Base-by-base conservation (phyloP, 2,113 vertebrate species). In the Crocuta crocuta region DNA sequence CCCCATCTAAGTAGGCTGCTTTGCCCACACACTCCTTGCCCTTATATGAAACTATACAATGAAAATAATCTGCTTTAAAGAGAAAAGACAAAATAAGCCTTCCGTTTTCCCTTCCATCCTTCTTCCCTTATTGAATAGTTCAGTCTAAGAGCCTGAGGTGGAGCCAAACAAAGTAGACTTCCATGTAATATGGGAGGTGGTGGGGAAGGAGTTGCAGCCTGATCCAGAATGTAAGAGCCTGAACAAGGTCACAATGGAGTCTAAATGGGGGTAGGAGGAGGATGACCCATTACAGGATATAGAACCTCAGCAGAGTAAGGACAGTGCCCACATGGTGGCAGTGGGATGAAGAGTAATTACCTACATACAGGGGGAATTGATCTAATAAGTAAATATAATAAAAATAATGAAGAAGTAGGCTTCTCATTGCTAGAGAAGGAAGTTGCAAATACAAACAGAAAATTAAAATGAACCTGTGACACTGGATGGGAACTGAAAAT, bases 111-210 rank as follows among this genome's bases (percentile, higher is more conserved):
- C 33, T 48, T 73, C 66, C 39, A 63, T 55, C n/a, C 55, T 50
- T 89, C 66, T n/a, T 45, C 43, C 16, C 71, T 58, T 61, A 24
- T 50, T 85, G 73, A 90, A 90, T 35, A 85, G 70, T 90, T 83
- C 39, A 53, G 43, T 66, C 61, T 82, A 39, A 81, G 63, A 55
- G 55, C 8, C 35, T 88, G 31, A 45, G 11, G 2, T 73, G 19
- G 68, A 74, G 31, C 95, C 66, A 66, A 93, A n/a, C 9, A 96
- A 79, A 63, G 33, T 12, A 89, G 79, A 95, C 35, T 65, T 84
- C 84, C 35, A 21, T 2, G 26, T 3, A n/a, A 21, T 43, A 70
- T 1, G 31, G 48, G 48, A 39, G 83, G 74, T 45, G 35, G 7
- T 21, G 16, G 21, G 45, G 55, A 11, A 63, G 28, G n/a, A 33